phyloP scores from a whole-genome alignment of 2,888 invertebrate species.

The Brachyptera putata region DNA sequence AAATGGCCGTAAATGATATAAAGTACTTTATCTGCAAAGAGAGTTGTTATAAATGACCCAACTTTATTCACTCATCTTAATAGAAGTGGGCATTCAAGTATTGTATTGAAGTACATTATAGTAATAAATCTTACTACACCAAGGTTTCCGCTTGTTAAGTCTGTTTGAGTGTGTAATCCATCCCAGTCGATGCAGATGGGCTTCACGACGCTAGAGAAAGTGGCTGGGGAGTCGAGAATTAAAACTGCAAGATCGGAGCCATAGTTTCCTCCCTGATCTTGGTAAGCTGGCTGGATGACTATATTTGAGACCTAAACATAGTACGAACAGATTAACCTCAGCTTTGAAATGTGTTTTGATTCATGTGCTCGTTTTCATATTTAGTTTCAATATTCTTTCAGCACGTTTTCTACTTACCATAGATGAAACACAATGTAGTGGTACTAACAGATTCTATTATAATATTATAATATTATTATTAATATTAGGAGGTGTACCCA shows the following conservation, averaged over 20 bases:
- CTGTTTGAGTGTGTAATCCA: conserved; percentile 9
- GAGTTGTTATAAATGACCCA: too few species aligned
- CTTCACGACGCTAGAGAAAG: conserved; percentile 45
- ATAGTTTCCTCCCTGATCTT: conserved; percentile 50
- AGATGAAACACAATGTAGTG: too few species aligned
- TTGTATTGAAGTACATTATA: too few species aligned
- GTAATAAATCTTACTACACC: conserved; percentile 32
- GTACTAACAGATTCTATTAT: too few species aligned
- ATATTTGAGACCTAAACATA: conserved; percentile 44
- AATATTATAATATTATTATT: too few species aligned
- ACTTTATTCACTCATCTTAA: too few species aligned
- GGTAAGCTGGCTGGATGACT: conserved; percentile 47
- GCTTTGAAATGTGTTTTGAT: too few species aligned
- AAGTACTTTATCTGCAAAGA: too few species aligned
- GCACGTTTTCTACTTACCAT: not conserved
- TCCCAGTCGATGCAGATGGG: conserved; percentile 52
- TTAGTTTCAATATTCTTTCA: not conserved
- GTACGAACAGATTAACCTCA: conserved; percentile 33
- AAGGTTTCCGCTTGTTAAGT: conserved; percentile 35
- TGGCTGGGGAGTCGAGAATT: conserved; percentile 44
- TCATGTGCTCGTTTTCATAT: too few species aligned
- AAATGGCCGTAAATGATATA: too few species aligned
- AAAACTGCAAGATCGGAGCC: conserved; percentile 56
- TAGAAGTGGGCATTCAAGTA: too few species aligned
- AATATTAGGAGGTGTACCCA: too few species aligned